Base-by-base conservation (phyloP, 2,797 vertebrate genomes). In the Acipenser ruthenus region DNA sequence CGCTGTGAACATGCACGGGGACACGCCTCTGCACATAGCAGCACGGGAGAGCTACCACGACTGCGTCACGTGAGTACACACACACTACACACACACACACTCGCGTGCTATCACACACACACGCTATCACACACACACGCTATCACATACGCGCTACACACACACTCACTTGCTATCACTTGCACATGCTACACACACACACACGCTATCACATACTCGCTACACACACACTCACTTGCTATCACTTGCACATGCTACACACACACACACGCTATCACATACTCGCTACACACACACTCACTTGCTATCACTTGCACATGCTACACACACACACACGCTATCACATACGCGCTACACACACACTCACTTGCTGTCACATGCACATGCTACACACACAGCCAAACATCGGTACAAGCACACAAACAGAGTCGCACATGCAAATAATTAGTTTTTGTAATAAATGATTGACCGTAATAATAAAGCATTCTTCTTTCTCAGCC, bases 11-110 rank as follows among this genome's bases (percentile, higher is more conserved):
- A 78, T 93, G 73, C 94, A 96, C 0, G 95, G 95, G 50, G 95
- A 96, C 88, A 95, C 93, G 0, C 95, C 95, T 0, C 88, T 97
- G n/a, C 95, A 96, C 79, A 96, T 97, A 1, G 90, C 94, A 0
- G 87, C 94, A 13, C 83, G 95, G 13, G 95, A 96, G 78, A 91
- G 93, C 67, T 95, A 82, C 84, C 75, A 90, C 48, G 90, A 94
- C 52, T 96, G 95, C 0, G 92, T 97, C 49, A 93, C 92, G 94
- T 96, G 80, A 87, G 93, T 85, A 55, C 23, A 37, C 23, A 37
- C 23, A 23, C 23, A 7, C 78, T 88, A 0, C 84, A 88, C 0
- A 86, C 87, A 86, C 87, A 0, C 84, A 18, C 15, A 18, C 15
- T 18, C 15, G 15, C 15, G 15, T 18, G 15, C 15, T 18, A 18